Evolutionary conservation across 30 jellyfish, hydroid and myxozoan genomes (phyloP).

Genomic region (Aurelia coerulea): DNA sequence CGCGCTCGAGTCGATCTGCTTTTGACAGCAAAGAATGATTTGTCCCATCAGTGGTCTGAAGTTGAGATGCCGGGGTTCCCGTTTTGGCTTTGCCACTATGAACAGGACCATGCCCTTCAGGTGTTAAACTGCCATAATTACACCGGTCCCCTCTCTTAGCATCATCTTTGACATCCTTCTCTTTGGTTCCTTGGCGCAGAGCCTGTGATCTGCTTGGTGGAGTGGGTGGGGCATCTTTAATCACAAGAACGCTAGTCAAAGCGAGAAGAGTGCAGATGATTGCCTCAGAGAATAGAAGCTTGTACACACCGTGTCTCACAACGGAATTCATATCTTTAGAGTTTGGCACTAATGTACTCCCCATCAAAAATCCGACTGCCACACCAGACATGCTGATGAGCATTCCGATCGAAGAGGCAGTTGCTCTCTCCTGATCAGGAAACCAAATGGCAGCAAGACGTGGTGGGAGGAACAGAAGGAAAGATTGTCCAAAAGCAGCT

Average conservation of each 20-base stretch:
- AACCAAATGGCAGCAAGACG: conserved; percentile 93
- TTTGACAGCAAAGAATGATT: not conserved
- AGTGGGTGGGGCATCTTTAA: conserved; percentile 59
- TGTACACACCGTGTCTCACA: conserved; percentile 65
- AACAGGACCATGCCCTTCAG: not conserved
- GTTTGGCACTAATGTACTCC: conserved; percentile 67
- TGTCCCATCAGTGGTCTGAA: not conserved
- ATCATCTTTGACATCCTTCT: not conserved
- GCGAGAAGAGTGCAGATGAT: conserved; percentile 57
- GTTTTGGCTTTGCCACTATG: no score
- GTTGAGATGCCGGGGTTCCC: not conserved
- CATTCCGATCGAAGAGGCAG: conserved; percentile 91
- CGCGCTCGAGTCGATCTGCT: not conserved
- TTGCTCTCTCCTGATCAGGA: conserved; percentile 84
- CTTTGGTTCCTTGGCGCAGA: conserved; percentile 3
- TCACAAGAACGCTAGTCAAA: conserved; percentile 21
- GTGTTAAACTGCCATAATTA: not conserved
- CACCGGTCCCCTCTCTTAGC: not conserved
- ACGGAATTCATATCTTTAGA: conserved; percentile 44
- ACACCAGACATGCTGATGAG: conserved; percentile 75
- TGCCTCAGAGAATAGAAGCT: conserved; percentile 65
- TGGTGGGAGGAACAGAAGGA: conserved; percentile 82
- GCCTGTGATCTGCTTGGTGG: conserved; percentile 89
- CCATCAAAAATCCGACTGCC: conserved; percentile 71
- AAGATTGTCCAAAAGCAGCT: conserved; percentile 81